Conservation (phyloP, 2,797 vertebrate genomes). For the Astyanax mexicanus region DNA sequence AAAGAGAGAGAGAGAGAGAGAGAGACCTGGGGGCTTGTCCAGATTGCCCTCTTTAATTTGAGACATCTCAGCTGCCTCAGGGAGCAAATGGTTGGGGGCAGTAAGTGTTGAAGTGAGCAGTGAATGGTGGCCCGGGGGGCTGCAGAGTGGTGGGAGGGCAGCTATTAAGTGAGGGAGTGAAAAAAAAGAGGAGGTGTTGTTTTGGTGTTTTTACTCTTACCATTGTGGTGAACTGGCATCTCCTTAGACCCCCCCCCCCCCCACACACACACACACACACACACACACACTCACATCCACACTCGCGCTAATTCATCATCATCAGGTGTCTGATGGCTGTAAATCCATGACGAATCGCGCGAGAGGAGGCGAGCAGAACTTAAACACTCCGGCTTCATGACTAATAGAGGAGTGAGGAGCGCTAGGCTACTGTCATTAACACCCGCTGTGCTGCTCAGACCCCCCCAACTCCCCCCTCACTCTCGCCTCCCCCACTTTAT, state of each 20-base stretch:
- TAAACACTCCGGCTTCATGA: conserved; percentile 70
- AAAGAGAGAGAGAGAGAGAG: not conserved
- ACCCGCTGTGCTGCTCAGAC: conserved; percentile 10
- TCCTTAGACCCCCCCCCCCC: not conserved
- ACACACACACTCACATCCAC: conserved; percentile 16
- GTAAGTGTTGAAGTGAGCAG: not conserved
- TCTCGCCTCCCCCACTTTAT: conserved; percentile 18
- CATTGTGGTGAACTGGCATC: conserved; percentile 20
- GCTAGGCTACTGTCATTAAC: conserved; percentile 23
- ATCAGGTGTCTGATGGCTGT: conserved; percentile 65
- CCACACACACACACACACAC: conserved; percentile 13
- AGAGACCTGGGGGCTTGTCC: conserved; percentile 51
- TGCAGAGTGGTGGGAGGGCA: not conserved
- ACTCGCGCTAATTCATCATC: conserved; percentile 68
- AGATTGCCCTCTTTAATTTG: conserved; percentile 51
- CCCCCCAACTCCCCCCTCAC: not conserved
- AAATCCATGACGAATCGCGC: conserved; percentile 68
- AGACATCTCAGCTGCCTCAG: conserved; percentile 8
- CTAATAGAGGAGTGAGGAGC: conserved; percentile 73
- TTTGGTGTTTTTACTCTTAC: conserved; percentile 18
- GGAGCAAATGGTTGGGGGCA: not conserved
- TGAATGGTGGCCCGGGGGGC: not conserved
- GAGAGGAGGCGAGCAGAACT: conserved; percentile 69
- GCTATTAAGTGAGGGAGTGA: not conserved
- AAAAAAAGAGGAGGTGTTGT: not conserved